Evolutionary conservation across 2,113 vertebrate genomes (phyloP).

Genomic region (Pionites leucogaster): DNA sequence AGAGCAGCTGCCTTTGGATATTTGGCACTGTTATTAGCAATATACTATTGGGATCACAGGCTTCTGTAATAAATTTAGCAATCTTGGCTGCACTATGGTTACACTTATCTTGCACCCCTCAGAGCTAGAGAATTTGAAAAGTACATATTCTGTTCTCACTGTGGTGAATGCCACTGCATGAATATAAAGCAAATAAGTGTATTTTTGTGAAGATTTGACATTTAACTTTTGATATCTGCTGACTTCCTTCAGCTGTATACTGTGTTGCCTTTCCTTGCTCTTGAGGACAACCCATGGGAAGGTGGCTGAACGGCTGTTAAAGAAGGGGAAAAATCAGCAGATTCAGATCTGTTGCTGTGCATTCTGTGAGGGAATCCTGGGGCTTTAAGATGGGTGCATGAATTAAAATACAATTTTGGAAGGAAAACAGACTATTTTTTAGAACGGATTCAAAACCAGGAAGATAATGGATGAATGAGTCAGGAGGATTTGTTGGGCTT

Average conservation of each 20-base stretch:
- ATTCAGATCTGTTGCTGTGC: neutral
- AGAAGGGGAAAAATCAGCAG: neutral
- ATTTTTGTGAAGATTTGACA: slow-evolving; percentile 12
- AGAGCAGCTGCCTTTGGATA: slow-evolving; percentile 63
- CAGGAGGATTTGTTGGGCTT: slow-evolving; percentile 46
- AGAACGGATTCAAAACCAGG: neutral
- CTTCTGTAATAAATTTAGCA: slow-evolving; percentile 62
- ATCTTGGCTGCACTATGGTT: slow-evolving; percentile 41
- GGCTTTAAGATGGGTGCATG: neutral
- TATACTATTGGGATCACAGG: slow-evolving; percentile 62
- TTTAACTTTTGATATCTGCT: neutral
- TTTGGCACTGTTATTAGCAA: slow-evolving; percentile 65
- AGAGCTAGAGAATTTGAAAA: slow-evolving; percentile 39
- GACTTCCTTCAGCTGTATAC: neutral
- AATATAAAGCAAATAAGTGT: neutral
- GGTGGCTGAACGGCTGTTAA: neutral
- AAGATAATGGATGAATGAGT: slow-evolving; percentile 52
- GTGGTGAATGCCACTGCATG: neutral
- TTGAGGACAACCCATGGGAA: neutral
- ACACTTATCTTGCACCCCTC: slow-evolving; percentile 37
- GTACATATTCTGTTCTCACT: neutral
- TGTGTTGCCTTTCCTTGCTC: neutral
- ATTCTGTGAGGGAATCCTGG: neutral
- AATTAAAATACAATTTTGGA: neutral
- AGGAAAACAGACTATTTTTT: slow-evolving; percentile 5